Percentiles rank a stretch among this genome's conserved stretches.
Conservation (phyloP, 2,888 invertebrate species). For the Dicycla oo region DNA sequence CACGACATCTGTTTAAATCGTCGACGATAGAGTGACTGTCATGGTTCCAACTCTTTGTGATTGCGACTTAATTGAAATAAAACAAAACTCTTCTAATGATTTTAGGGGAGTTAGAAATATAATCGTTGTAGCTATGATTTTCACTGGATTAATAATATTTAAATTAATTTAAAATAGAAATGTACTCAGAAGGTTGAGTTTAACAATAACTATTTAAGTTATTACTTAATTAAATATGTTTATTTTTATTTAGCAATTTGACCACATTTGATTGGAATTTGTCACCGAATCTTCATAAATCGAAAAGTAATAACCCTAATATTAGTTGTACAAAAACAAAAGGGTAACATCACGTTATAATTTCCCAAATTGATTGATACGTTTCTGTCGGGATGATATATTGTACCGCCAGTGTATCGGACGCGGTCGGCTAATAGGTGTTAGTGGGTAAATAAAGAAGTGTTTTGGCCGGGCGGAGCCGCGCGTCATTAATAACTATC, state of each 20-base stretch:
- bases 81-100: slow-evolving; percentile 84
- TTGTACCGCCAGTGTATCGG: slow-evolving; percentile 79
- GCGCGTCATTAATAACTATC: slow-evolving; percentile 88
- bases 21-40: slow-evolving; percentile 88
- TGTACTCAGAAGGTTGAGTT: slow-evolving; percentile 4
- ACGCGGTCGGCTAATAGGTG: slow-evolving; percentile 85
- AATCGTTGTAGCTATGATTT: slow-evolving; percentile 69
- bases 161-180: slow-evolving; percentile 37
- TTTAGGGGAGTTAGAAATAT: slow-evolving; percentile 72
- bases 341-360: slow-evolving; percentile 80
- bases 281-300: background rate
- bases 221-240: no score
- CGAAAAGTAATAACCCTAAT: slow-evolving; percentile 14
- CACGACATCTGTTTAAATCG: slow-evolving; percentile 91
- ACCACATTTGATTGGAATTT: background rate
- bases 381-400: slow-evolving; percentile 83
- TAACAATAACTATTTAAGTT: background rate
- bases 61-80: slow-evolving; percentile 89
- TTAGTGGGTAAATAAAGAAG: slow-evolving; percentile 87
- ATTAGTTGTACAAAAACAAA: slow-evolving; percentile 66
- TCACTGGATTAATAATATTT: slow-evolving; percentile 58
- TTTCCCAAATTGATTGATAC: slow-evolving; percentile 88
- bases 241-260: background rate
- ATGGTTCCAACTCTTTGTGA: slow-evolving; percentile 86
- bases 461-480: slow-evolving; percentile 79